Evolutionary conservation across 2,888 invertebrate genomes (phyloP).

Genomic region (Rhingia campestris): DNA sequence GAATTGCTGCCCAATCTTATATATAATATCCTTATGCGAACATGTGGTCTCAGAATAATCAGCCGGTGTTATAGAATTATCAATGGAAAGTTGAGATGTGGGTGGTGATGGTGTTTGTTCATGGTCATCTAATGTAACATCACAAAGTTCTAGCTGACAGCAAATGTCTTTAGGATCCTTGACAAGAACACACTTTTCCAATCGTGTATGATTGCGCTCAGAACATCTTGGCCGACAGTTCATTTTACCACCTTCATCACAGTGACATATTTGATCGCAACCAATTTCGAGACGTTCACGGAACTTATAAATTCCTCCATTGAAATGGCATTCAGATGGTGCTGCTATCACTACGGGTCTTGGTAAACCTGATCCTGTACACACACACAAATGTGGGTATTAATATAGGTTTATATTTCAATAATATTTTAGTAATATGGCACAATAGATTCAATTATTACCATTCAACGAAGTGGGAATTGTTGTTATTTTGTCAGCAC

Average conservation of each 20-base stretch:
- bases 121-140: slow-evolving; percentile 91
- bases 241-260: slow-evolving; percentile 88
- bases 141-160: slow-evolving; percentile 93
- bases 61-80: slow-evolving; percentile 75
- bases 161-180: slow-evolving; percentile 92
- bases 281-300: slow-evolving; percentile 90
- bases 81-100: slow-evolving; percentile 64
- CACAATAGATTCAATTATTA: slow-evolving; percentile 34
- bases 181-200: slow-evolving; percentile 91
- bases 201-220: slow-evolving; percentile 84
- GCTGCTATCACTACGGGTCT: slow-evolving; percentile 3
- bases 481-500: slow-evolving; percentile 84
- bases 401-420: background rate
- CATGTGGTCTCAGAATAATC: slow-evolving; percentile 75
- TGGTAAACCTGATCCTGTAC: background rate
- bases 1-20: slow-evolving; percentile 87
- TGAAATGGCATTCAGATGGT: slow-evolving; percentile 81
- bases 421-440: background rate
- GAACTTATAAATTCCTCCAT: slow-evolving; percentile 87
- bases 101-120: slow-evolving; percentile 84
- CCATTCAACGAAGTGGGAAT: slow-evolving; percentile 64
- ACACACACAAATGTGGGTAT: no score
- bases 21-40: slow-evolving; percentile 79
- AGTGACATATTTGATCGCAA: slow-evolving; percentile 91
- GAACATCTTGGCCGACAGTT: slow-evolving; percentile 89